Percentiles rank a stretch among this genome's conserved stretches.
phyloP scores from a whole-genome alignment of 2,113 vertebrate genomes.

The Galeopterus variegatus region DNA sequence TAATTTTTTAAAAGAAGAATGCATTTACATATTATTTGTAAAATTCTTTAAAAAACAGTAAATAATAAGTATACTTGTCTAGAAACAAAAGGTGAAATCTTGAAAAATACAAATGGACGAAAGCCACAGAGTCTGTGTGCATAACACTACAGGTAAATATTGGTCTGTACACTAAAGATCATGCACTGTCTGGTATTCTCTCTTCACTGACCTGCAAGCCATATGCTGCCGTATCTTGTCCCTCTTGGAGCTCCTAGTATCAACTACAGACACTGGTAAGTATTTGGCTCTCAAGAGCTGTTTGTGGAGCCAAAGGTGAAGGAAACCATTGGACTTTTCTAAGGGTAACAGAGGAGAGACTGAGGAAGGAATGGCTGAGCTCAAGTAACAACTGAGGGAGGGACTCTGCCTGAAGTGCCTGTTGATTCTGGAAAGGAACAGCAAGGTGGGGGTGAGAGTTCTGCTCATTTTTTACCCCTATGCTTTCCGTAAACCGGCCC shows the following conservation, averaged over 20 bases:
- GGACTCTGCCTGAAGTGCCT: neutral
- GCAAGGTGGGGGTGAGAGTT: neutral
- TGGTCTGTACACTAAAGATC: neutral
- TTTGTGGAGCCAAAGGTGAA: neutral
- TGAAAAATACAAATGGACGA: neutral
- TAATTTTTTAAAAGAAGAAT: neutral
- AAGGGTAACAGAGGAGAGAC: neutral
- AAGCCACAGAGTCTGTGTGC: neutral
- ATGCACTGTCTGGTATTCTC: neutral
- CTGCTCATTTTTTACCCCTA: neutral
- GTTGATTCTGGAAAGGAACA: neutral
- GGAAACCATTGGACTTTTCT: neutral
- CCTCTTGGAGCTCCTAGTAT: neutral
- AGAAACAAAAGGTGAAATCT: neutral
- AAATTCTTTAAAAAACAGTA: neutral
- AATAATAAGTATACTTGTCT: neutral
- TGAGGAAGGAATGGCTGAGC: neutral
- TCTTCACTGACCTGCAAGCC: neutral
- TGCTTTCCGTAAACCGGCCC: neutral
- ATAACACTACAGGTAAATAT: neutral
- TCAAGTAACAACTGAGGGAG: neutral
- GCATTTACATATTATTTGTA: neutral
- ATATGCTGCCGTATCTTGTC: rapidly evolving
- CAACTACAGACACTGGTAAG: neutral
- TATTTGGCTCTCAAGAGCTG: neutral